phyloP scores from a whole-genome alignment of 64 coral and sea anemone genomes.

The Actinia tenebrosa region DNA sequence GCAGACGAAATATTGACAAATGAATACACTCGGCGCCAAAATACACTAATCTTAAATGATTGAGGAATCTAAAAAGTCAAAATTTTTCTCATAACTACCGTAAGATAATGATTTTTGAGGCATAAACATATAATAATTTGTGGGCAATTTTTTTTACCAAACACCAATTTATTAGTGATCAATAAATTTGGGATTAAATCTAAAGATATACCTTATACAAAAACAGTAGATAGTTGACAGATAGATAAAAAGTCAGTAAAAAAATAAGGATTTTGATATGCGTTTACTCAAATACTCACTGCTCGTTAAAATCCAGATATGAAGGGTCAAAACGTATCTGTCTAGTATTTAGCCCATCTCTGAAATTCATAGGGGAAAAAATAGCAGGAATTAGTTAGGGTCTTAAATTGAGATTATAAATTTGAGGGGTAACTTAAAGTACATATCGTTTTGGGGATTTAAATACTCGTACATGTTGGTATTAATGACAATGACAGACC shows the following conservation, averaged over 20 bases:
- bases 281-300: slow-evolving; percentile 57
- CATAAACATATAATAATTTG: neutral
- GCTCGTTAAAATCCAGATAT: slow-evolving; percentile 88
- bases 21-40: too few relatives aligned
- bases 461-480: neutral
- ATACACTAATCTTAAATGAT: too few relatives aligned
- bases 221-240: neutral
- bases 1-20: too few relatives aligned
- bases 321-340: slow-evolving; percentile 96
- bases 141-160: slow-evolving; percentile 4
- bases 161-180: neutral
- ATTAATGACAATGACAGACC: neutral
- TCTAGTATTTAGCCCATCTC: slow-evolving; percentile 79
- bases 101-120: neutral
- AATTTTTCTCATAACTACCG: neutral
- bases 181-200: neutral
- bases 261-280: neutral
- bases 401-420: neutral
- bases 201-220: neutral
- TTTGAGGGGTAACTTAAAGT: neutral
- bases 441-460: neutral
- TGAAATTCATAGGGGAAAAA: slow-evolving; percentile 17
- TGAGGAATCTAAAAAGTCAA: neutral
- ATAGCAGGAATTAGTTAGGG: neutral
- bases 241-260: neutral